phyloP scores from a whole-genome alignment of 2,888 invertebrate species.

The Drosophila kanekoi region DNA sequence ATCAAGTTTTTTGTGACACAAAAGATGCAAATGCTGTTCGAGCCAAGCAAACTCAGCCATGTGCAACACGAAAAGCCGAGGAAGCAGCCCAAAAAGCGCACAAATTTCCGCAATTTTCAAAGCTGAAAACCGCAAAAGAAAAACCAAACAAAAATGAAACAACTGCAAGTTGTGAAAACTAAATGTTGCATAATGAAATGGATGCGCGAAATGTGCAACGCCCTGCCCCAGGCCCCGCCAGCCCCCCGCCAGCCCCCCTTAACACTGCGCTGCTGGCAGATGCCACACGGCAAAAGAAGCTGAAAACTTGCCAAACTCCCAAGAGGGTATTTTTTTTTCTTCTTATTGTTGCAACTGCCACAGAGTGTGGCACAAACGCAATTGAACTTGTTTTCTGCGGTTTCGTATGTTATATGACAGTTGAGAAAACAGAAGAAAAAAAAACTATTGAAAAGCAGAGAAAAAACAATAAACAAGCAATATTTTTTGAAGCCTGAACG shows the following conservation, averaged over 20 bases:
- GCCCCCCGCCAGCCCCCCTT: background rate
- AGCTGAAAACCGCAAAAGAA: constrained; percentile 53
- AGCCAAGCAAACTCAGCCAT: constrained; percentile 67
- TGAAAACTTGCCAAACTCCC: constrained; percentile 67
- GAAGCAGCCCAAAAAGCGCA: constrained; percentile 32
- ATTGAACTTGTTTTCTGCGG: constrained; percentile 71
- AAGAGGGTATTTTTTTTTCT: constrained; percentile 39
- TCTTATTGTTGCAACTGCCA: constrained; percentile 29
- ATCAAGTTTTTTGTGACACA: constrained; percentile 45
- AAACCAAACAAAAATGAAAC: constrained; percentile 9
- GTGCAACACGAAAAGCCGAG: constrained; percentile 60
- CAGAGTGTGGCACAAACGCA: constrained; percentile 50
- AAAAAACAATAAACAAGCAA: constrained; percentile 33
- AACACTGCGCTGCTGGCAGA: constrained; percentile 54
- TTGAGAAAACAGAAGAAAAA: constrained; percentile 22
- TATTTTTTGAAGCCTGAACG: constrained; percentile 24
- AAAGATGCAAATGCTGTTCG: constrained; percentile 68
- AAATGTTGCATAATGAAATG: constrained; percentile 76
- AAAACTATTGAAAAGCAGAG: constrained; percentile 14
- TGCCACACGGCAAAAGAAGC: constrained; percentile 59
- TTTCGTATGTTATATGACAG: constrained; percentile 38
- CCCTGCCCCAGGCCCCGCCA: constrained; percentile 15
- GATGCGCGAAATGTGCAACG: constrained; percentile 79
- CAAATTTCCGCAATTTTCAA: constrained; percentile 72
- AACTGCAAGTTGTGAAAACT: constrained; percentile 67